Conservation (phyloP, 2,113 vertebrate species). For the Colinus virginianus region DNA sequence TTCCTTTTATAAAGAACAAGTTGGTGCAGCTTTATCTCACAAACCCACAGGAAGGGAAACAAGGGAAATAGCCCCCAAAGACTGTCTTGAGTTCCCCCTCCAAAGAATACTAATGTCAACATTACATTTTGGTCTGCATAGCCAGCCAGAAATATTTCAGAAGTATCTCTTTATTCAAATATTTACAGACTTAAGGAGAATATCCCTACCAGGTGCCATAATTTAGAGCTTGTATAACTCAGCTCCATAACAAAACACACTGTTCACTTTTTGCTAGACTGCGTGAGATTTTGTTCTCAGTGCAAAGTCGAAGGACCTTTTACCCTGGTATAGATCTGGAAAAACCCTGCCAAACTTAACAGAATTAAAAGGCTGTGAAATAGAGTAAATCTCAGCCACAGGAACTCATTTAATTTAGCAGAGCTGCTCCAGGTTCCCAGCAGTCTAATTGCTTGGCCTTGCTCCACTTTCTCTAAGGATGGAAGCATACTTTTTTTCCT, state of each 20-base stretch:
- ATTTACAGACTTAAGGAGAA: slow-evolving; percentile 26
- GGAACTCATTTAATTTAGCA: slow-evolving; percentile 40
- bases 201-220: background rate
- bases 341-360: slow-evolving; percentile 31
- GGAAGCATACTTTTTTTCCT: background rate
- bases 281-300: slow-evolving; percentile 3
- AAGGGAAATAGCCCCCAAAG: background rate
- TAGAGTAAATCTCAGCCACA: slow-evolving; percentile 40
- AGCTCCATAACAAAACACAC: slow-evolving; percentile 8
- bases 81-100: slow-evolving; percentile 6
- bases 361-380: slow-evolving; percentile 52
- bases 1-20: background rate
- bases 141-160: slow-evolving; percentile 23
- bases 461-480: slow-evolving; percentile 44
- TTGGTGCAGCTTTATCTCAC: slow-evolving; percentile 13
- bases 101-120: slow-evolving; percentile 26
- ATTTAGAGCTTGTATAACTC: background rate
- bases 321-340: slow-evolving; percentile 13
- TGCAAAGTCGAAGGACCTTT: slow-evolving; percentile 22
- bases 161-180: slow-evolving; percentile 51
- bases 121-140: slow-evolving; percentile 27
- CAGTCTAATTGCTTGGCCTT: slow-evolving; percentile 53
- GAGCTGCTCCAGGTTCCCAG: slow-evolving; percentile 15
- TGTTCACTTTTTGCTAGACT: background rate
- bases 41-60: background rate